Conservation (phyloP, 2,888 invertebrate species). For the Euplagia quadripunctaria region DNA sequence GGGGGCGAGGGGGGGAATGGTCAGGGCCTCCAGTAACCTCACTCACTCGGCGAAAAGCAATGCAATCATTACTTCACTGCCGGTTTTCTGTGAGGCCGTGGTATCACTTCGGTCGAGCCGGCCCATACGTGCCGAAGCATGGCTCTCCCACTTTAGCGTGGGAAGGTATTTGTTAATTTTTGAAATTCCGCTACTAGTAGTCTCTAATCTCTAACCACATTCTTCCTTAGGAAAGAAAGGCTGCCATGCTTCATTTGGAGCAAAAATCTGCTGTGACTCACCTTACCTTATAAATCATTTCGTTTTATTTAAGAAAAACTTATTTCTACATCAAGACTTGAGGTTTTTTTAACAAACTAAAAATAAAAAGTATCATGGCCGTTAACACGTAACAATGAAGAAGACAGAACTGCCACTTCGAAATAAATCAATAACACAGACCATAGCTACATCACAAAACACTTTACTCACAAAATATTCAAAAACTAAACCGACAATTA, state of each 20-base stretch:
- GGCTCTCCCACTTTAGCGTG: no score
- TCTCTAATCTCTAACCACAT: neutral
- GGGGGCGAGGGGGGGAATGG: no score
- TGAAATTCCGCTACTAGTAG: no score
- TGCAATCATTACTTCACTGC: no score
- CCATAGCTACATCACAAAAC: neutral
- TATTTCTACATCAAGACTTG: neutral
- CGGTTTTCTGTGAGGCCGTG: no score
- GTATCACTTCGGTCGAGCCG: no score
- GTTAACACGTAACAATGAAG: neutral
- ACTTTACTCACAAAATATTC: constrained; percentile 14
- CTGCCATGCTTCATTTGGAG: no score
- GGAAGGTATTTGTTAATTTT: no score
- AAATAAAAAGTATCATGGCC: neutral
- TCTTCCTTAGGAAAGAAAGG: neutral
- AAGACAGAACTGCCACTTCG: neutral
- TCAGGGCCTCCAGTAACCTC: no score
- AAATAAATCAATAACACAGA: neutral
- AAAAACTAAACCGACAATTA: constrained; percentile 17
- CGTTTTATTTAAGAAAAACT: neutral
- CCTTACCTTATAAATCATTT: neutral
- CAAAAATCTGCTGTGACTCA: neutral
- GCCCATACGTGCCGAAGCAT: no score
- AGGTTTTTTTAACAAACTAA: neutral
- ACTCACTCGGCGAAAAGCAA: no score